Evolutionary conservation across 2,113 vertebrate species (phyloP), one percentile per base, ranked within the genome.

Genomic region (Gila orcuttii): DNA sequence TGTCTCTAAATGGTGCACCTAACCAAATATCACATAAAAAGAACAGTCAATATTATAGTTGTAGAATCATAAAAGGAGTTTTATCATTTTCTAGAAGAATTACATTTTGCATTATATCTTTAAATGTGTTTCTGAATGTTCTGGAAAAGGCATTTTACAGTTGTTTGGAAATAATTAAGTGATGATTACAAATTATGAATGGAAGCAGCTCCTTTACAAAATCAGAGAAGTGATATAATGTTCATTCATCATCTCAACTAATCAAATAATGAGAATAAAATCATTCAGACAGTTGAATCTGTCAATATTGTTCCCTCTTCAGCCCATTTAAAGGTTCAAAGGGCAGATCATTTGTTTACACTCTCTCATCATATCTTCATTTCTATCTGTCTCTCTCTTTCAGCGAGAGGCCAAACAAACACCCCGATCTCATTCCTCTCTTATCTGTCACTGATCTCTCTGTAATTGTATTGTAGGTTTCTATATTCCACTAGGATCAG

Each of bases 271-370:
- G 10, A n/a, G 36, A 71, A 10, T 71, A 5, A 71, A 42, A 42
- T 71, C 0, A 33, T 13, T 74, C 39, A n/a, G 36, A 23, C 15
- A 17, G 73, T 15, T 12, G 39, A 75, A 7, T 75, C 2, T 17
- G 42, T 11, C 19, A 73, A 55, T 84, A 80, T 82, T 84, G 36
- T 25, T 79, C 81, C n/a, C 55, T 80, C 36, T 73, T 68, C 66
- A 36, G 33, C 0, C 17, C 84, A 82, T 86, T 86, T 80, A 73
- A n/a, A 76, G 83, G 83, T 82, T 90, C 86, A 89, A 89, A 89
- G 86, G 36, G 45, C 50, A 66, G 81, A 86, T 89, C 13, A 85
- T 86, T 76, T 80, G 79, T 88, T 80, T 82, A 87, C 86, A 81
- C 71, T 75, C 68, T 87, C 64, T 80, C 69, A 60, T 74, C 84